phyloP scores from a whole-genome alignment of 1,140 invertebrate genomes.

The Anthonomus grandis region DNA sequence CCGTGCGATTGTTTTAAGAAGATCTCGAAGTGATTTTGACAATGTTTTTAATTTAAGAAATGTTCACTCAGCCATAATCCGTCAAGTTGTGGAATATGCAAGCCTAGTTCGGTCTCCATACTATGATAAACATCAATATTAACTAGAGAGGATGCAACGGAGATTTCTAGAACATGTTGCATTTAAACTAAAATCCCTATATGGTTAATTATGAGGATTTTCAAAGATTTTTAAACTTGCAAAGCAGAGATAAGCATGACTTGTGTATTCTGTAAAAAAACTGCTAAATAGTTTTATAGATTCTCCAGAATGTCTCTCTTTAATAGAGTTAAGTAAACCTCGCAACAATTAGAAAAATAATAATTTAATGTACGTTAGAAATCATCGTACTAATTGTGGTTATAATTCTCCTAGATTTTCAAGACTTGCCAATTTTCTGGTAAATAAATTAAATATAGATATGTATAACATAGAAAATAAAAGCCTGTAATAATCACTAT shows the following conservation, averaged over 20 bases:
- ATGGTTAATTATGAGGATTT: neutral
- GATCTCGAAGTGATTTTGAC: neutral
- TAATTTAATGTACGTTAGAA: too few species aligned
- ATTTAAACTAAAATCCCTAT: too few species aligned
- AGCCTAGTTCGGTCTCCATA: neutral
- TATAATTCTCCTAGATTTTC: neutral
- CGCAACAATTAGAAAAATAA: neutral
- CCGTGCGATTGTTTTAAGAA: too few species aligned
- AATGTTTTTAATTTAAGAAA: neutral
- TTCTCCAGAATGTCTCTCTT: neutral
- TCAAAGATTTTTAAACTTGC: neutral
- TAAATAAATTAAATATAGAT: neutral
- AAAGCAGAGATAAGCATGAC: neutral
- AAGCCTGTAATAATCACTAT: too few species aligned
- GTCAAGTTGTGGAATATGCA: neutral
- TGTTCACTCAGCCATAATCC: neutral
- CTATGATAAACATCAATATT: neutral
- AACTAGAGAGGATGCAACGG: neutral
- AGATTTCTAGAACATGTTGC: neutral
- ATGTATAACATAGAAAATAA: too few species aligned
- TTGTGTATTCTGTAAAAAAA: neutral
- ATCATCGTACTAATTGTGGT: neutral
- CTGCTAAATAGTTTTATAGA: neutral
- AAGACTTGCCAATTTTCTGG: neutral
- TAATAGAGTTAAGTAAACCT: neutral